These are phyloP conservation scores for Hermaeophaga mercurialis DNA, from an alignment of 2,888 invertebrate species.

Conservation along the genomic window DNA sequence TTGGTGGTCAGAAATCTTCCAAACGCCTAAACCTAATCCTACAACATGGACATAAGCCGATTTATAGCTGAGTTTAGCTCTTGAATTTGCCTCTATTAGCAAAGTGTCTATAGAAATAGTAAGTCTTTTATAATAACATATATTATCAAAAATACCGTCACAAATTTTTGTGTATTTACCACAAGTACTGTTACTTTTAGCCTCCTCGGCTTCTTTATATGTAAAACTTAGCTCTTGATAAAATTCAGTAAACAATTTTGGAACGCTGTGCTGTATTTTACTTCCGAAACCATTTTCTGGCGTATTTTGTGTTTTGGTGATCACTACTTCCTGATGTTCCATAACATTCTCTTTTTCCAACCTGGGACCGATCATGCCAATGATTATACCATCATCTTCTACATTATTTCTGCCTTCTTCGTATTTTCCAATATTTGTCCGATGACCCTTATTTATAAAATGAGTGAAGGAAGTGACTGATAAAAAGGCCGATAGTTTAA, in stretches of 20 bases:
- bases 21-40: constrained; percentile 71
- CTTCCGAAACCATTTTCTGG: constrained; percentile 51
- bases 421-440: constrained; percentile 60
- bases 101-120: constrained; percentile 65
- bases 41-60: constrained; percentile 69
- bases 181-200: constrained; percentile 9
- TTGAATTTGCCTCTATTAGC: constrained; percentile 65
- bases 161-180: constrained; percentile 35
- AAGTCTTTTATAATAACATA: constrained; percentile 58
- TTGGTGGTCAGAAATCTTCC: constrained; percentile 67
- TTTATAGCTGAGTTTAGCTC: constrained; percentile 60
- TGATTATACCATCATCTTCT: constrained; percentile 55
- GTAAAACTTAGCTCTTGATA: constrained; percentile 34
- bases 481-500: constrained; percentile 66
- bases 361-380: constrained; percentile 62
- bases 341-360: constrained; percentile 61
- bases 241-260: constrained; percentile 35
- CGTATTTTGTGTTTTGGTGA: constrained; percentile 55
- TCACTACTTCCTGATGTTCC: constrained; percentile 66
- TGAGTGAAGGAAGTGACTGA: constrained; percentile 65
- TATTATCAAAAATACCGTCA: constrained; percentile 39
- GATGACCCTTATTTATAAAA: constrained; percentile 66
- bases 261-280: constrained; percentile 29
- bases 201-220: constrained; percentile 26
- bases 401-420: constrained; percentile 55